Evolutionary conservation across 1,140 invertebrate genomes (phyloP).

Genomic region (Neodiprion fabricii): DNA sequence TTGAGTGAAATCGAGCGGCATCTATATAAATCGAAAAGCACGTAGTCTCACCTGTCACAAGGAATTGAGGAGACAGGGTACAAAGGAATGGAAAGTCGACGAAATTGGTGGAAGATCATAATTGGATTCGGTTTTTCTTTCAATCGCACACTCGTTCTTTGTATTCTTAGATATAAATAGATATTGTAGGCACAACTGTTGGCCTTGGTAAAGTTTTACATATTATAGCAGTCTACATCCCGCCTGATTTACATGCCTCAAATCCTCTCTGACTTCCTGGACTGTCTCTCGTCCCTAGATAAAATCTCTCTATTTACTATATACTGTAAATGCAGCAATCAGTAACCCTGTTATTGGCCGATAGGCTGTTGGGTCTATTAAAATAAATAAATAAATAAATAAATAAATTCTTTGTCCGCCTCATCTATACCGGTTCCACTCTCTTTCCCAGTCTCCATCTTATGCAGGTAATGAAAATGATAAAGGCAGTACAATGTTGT

Average conservation of each 20-base stretch:
- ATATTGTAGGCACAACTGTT: no score
- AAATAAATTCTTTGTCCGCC: neutral
- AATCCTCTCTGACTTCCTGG: no score
- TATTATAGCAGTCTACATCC: no score
- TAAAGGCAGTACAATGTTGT: neutral
- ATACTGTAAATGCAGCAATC: no score
- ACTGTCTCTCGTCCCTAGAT: no score
- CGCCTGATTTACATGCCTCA: no score
- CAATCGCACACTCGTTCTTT: neutral
- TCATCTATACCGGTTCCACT: neutral
- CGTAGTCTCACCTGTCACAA: neutral
- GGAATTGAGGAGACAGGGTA: neutral
- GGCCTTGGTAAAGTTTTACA: no score
- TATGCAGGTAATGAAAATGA: neutral
- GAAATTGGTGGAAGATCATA: neutral
- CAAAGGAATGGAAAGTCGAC: neutral
- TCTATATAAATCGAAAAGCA: neutral
- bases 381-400: no score
- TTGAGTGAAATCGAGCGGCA: neutral
- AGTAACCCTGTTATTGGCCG: no score
- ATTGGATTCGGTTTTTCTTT: neutral
- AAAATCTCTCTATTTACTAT: no score
- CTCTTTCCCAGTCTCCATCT: no score
- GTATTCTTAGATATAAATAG: neutral
- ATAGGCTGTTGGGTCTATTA: no score